Conservation (phyloP, 2,888 invertebrate genomes). For the Alcis repandata region DNA sequence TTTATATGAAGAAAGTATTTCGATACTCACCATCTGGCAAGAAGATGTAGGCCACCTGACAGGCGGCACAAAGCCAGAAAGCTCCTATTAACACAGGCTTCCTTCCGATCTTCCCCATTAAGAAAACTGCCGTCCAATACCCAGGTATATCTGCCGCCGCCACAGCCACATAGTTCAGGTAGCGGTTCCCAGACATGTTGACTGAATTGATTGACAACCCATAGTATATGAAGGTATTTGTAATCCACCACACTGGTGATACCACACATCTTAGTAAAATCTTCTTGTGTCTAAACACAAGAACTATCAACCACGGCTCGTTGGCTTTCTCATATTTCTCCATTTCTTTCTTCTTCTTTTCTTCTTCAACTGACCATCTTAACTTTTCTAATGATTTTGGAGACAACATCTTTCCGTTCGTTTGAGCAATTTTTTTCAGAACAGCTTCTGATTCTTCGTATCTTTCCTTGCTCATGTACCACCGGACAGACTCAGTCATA, state of each 20-base stretch:
- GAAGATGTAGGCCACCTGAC: slow-evolving; percentile 86
- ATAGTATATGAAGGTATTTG: slow-evolving; percentile 88
- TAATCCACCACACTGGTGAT: slow-evolving; percentile 87
- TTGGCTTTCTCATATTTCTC: slow-evolving; percentile 49
- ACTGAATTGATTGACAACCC: slow-evolving; percentile 88
- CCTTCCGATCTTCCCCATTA: slow-evolving; percentile 87
- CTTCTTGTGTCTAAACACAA: slow-evolving; percentile 64
- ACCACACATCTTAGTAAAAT: slow-evolving; percentile 63
- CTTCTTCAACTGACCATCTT: slow-evolving; percentile 60
- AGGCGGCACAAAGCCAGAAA: slow-evolving; percentile 86
- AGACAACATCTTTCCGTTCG: slow-evolving; percentile 81
- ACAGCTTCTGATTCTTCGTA: slow-evolving; percentile 88
- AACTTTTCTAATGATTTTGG: slow-evolving; percentile 66
- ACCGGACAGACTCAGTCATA: slow-evolving; percentile 90
- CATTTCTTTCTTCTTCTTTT: slow-evolving; percentile 54
- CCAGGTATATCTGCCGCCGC: slow-evolving; percentile 89
- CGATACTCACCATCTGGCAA: slow-evolving; percentile 75
- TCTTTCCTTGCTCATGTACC: slow-evolving; percentile 91
- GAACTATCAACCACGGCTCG: slow-evolving; percentile 69
- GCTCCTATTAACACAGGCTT: slow-evolving; percentile 85
- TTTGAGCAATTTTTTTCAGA: slow-evolving; percentile 86
- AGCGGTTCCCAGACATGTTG: slow-evolving; percentile 87
- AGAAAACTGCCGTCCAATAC: slow-evolving; percentile 85
- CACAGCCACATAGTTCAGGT: slow-evolving; percentile 88
- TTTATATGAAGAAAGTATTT: neutral